Evolutionary conservation across 92 coral and sea anemone genomes (phyloP), one percentile per base, ranked within the genome.

Genomic region (Epizoanthus stellaris): DNA sequence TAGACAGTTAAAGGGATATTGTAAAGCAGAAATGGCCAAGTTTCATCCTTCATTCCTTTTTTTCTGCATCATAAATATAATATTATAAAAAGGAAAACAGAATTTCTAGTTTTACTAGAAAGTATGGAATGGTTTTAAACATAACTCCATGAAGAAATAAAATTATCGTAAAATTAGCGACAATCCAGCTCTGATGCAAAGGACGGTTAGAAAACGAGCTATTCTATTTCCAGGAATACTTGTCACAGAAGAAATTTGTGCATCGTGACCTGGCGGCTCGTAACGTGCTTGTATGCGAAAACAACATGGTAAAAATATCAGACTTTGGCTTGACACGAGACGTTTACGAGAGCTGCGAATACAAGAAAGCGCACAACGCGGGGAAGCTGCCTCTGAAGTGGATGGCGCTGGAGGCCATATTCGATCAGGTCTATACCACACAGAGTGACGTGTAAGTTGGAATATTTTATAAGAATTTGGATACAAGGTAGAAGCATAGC

Each of bases 221-320:
- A 11, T 49, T 8, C 10, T 34, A 3, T 58, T 73, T 16, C 7
- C 80, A 94, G 98, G 98, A 94, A 88, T 94, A 94, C 71, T 80
- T 94, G 77, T 94, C 98, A 16, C 98, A 94, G 82, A 94, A 86
- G 85, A 92, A 91, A 81, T 94, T 94, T 76, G 91, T 94, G 21
- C 95, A 94, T 57, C 98, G 98, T 17, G 98, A 94, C 79, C 89
- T 94, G 0, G 98, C 98, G 49, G 92, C 98, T 12, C 95, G 98
- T 40, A 94, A 94, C 64, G 85, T 94, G 10, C 87, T 94, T 42
- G 94, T 94, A 6, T 94, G 98, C 43, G 98, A 94, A 17, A 89
- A 94, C 77, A 93, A 92, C 70, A 71, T 94, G 30, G 94, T 94
- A 30, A 94, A 94, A 68, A 87, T 94, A 61, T 92, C 98, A 7